Base-by-base conservation (phyloP, 2,888 invertebrate species). In the Hirtodrosophila duncani region DNA sequence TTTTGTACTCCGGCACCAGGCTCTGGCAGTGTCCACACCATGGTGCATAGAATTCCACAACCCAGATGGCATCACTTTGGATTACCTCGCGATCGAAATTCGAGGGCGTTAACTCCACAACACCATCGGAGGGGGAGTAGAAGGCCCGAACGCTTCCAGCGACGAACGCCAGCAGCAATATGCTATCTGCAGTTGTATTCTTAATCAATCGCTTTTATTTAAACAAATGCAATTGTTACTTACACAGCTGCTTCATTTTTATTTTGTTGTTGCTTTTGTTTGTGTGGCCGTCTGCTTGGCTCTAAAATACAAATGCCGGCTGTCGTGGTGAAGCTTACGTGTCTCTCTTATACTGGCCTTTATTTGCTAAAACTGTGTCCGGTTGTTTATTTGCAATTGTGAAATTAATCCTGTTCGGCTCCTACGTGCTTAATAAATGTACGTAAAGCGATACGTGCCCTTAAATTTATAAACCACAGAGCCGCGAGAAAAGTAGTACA, bases 21-120 rank as follows among this genome's bases (percentile, higher is more conserved):
- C 90, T 91, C 86, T 98, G 92, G 87, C 99, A 95, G 83, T 95
- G 95, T 7, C 95, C 96, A 37, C 95, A 98, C 98, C 98, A 99
- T 0, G 98, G 97, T 0, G 99, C 98, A 57, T 66, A 86, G 55
- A 86, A 86, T 83, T 99, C 98, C 1, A 99, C 95, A 49, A 99
- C 88, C 98, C 98, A 99, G 14, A 99, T 88, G 68, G 93, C 91
- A 85, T 98, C 94, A 63, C 95, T 91, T 64, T 94, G 91, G 33
- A 92, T 87, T 3, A 99, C 98, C 70, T 93, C 88, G 65, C 89
- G 91, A 74, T 98, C 92, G 85, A 98, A 99, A 88, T 97, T 98
- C 36, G 89, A 88, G 0, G 94, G 91, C n/a, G 92, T 97, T 56
- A 99, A 88, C 48, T 95, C 93, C 7, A 97, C 89, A 10, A 98